Base-by-base conservation (phyloP, 2,888 invertebrate genomes). In the Apamea crenata region DNA sequence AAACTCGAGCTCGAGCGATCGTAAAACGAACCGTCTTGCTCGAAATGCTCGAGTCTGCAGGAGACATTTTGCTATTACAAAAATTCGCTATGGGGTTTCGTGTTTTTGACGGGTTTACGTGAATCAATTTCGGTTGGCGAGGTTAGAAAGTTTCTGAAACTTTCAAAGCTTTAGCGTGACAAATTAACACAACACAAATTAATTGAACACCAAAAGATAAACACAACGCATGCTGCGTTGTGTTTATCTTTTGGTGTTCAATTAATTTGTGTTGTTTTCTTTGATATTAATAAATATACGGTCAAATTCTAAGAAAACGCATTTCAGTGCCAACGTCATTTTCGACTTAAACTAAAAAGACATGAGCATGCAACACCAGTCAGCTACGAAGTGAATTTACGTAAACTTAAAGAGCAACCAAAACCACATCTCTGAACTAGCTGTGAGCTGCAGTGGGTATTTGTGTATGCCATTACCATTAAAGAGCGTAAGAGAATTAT, bases 1-100 rank as follows among this genome's bases (percentile, higher is more conserved):
- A 83, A 87, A 78, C 90, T 80, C 85, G 87, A 79, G 44, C 81
- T 69, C 81, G 50, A 44, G 36, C 88, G 90, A 84, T 92, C 94
- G 91, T 95, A 92, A 94, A 93, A 87, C 80, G 87, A 89, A 90
- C 90, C 85, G 87, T 82, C 80, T 86, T 85, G 77, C 81, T 81
- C 82, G 83, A 86, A 80, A 66, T 65, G 47, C 83, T 29, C 56
- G 76, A 82, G 80, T 81, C 87, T 86, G 88, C 75, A 77, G 71
- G 77, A 84, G 87, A 90, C 87, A 83, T 90, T 89, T 89, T 89
- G 78, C 80, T 87, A 91, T 88, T 82, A 85, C 80, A 86, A 85
- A 87, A 84, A 84, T 85, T 86, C 74, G 72, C 78, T 78, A 82
- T 88, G 81, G 77, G 82, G 74, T 85, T 84, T 70, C 50, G 77